Evolutionary conservation across 1,140 invertebrate genomes (phyloP), one percentile per base, ranked within the genome.

Genomic region (Caenorhabditis brenneri): DNA sequence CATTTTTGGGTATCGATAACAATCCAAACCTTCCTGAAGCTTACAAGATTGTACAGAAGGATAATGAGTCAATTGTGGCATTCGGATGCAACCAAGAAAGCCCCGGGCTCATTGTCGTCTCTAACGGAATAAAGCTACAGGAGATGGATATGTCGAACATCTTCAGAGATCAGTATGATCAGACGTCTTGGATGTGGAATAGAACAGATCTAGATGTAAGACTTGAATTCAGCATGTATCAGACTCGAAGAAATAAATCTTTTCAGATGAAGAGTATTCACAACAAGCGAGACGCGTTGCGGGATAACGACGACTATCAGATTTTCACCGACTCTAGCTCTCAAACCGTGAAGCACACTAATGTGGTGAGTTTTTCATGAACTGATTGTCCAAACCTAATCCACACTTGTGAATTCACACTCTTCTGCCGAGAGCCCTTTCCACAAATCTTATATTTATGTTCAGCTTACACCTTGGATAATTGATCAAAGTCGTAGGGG

Each of bases 11-110:
- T 12, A 55, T 81, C 33, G 29, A 78, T 27, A 49, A 84, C n/a
- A 79, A 86, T 19, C 86, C 83, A 46, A 78, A 31, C 36, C 58
- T 86, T 33, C 84, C 81, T 1, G 88, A 92, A 80, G 91, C 96
- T 51, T 95, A 98, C 81, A 93, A 96, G 83, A 96, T 99, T 85
- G 97, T 99, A 85, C 97, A 99, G 91, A 98, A 98, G 92, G 97
- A 99, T 91, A 96, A 98, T 92, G 97, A 99, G 91, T 96, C 96
- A 81, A 98, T 99, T 85, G 94, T 96, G 86, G 95, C 97, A 42
- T 99, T 99, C 93, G 97, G 96, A 90, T 93, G 98, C 55, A 98
- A 97, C 93, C 94, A 95, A 92, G 94, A 94, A 19, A 94, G 94
- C 87, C 92, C 93, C 83, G 95, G 94, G 42, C 92, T 95, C 82